Evolutionary conservation across 2,888 invertebrate species (phyloP).

Genomic region (Euproctis similis): DNA sequence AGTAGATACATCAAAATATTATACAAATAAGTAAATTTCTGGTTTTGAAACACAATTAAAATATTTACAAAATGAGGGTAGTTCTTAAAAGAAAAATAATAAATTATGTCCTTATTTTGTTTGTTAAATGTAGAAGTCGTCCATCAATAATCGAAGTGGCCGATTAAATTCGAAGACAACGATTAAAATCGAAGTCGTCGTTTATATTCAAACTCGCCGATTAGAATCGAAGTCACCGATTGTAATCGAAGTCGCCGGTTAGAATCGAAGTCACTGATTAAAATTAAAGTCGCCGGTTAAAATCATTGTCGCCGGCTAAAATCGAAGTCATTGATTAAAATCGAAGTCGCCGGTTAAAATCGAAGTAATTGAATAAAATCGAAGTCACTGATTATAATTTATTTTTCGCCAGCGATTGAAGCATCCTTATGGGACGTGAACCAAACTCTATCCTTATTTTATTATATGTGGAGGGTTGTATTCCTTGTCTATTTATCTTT

Average conservation of each 20-base stretch:
- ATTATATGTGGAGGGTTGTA: constrained; percentile 40
- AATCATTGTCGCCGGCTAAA: not conserved
- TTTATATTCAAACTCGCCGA: constrained; percentile 1
- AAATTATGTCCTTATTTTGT: too few relatives aligned
- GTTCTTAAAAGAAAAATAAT: too few relatives aligned
- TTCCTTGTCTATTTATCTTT: constrained; percentile 25
- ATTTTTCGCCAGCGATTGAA: not conserved
- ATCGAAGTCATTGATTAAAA: constrained; percentile 1
- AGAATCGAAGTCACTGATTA: constrained; percentile 4
- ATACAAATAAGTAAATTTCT: too few relatives aligned
- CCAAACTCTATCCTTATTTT: constrained; percentile 23
- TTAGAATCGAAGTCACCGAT: not conserved
- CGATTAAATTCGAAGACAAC: constrained; percentile 5
- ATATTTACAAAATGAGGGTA: too few relatives aligned
- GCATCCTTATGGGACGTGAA: too few relatives aligned
- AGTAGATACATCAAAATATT: constrained; percentile 15
- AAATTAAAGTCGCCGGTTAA: not conserved
- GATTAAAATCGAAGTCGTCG: constrained; percentile 4
- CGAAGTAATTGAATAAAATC: not conserved
- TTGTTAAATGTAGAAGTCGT: not conserved
- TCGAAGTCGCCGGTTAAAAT: constrained; percentile 3
- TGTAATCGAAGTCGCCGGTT: constrained; percentile 2
- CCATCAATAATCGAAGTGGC: constrained; percentile 12
- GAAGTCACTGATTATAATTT: constrained; percentile 2
- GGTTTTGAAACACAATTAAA: too few relatives aligned